These are phyloP conservation scores for Eupsilia transversa DNA, from an alignment of 2,888 invertebrate species.

Conservation along the genomic window DNA sequence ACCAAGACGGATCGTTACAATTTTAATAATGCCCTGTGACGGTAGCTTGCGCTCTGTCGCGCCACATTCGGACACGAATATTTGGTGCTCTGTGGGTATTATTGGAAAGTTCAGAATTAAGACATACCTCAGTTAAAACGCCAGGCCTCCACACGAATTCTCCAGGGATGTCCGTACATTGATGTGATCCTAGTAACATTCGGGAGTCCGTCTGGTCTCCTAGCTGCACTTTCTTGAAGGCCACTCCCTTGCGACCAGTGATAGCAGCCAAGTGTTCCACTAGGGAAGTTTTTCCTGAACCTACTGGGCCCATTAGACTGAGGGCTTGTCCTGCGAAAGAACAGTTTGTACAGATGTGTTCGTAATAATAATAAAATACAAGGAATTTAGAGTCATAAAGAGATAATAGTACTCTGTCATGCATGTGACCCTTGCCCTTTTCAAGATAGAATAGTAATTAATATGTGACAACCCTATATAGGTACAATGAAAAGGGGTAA, in stretches of 20 bases:
- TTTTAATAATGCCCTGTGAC: background rate
- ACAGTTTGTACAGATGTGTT: too few relatives aligned
- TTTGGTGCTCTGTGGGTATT: background rate
- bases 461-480: too few relatives aligned
- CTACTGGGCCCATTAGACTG: constrained; percentile 96
- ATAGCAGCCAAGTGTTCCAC: constrained; percentile 96
- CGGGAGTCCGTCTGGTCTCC: constrained; percentile 99
- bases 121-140: constrained; percentile 94
- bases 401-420: background rate
- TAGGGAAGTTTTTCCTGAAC: constrained; percentile 98
- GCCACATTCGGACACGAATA: background rate
- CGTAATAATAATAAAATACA: too few relatives aligned
- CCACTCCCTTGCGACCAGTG: constrained; percentile 92
- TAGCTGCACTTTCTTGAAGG: constrained; percentile 95
- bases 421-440: background rate
- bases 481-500: background rate
- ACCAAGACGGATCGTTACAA: background rate
- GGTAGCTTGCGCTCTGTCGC: background rate
- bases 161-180: constrained; percentile 98
- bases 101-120: background rate
- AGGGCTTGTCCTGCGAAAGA: constrained; percentile 90
- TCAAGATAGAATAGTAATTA: background rate
- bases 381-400: background rate
- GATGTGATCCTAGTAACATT: constrained; percentile 97
- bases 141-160: constrained; percentile 99